Base-by-base conservation (phyloP, 2,888 invertebrate species). In the Rhamnusium bicolor region DNA sequence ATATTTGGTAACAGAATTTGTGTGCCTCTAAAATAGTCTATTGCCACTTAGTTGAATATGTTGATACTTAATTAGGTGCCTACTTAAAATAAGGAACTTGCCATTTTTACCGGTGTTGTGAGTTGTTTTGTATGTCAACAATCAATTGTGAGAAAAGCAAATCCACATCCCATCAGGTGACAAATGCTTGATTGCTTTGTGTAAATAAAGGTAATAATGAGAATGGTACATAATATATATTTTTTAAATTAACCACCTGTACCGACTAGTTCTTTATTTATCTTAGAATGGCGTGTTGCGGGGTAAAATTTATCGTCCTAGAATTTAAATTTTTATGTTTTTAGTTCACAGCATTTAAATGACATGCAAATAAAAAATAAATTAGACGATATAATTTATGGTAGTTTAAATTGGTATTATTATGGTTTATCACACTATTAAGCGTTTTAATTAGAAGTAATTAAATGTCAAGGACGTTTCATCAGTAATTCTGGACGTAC, bases 391-490 rank as follows among this genome's bases (percentile, higher is more conserved):
- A 67, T 78, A 83, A 82, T 84, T 83, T 83, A 82, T 80, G 71
- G 73, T 67, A 63, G 73, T 81, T 81, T 84, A 83, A 85, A 84
- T 82, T 84, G 80, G 81, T 78, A 81, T 83, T 83, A 85, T 84
- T 83, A 81, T 80, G 80, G 80, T 85, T 85, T 85, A 85, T 84
- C 82, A 80, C 82, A 81, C 83, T 81, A 83, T 84, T 84, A 85
- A 85, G 82, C 80, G 83, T 83, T 85, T 85, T 85, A 86, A 86
- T 86, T 85, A 81, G 78, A 74, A 75, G 79, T 80, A 85, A 85
- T 86, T 85, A 85, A 84, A 82, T 85, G 84, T 85, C 85, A 86
- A 85, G 86, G 85, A 73, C 83, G 77, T 53, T 46, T 47, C 51
- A 63, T 29, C 65, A 58, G 65, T 69, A 65, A 65, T 60, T 53